These are phyloP conservation scores for Cloeon dipterum DNA, from an alignment of 2,888 invertebrate genomes.

Conservation along the genomic window DNA sequence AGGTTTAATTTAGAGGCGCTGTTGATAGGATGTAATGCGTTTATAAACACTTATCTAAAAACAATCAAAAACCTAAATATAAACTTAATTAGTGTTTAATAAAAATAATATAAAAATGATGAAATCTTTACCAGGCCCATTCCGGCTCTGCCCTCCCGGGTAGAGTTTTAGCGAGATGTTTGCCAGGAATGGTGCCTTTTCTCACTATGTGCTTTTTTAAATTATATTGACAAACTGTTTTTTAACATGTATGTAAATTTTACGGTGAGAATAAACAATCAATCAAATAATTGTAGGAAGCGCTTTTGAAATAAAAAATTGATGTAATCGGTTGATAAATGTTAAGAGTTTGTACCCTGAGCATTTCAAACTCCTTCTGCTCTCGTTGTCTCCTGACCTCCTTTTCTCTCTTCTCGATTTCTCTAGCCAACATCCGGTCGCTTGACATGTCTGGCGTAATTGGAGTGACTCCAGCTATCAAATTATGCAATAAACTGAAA, in stretches of 20 bases:
- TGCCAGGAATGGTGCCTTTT: no score
- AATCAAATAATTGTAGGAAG: no score
- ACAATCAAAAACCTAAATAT: no score
- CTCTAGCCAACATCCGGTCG: conserved; percentile 26
- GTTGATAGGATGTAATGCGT: no score
- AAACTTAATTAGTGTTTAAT: no score
- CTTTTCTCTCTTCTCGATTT: conserved; percentile 29
- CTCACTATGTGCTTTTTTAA: no score
- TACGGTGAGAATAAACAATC: no score
- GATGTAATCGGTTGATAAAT: neutral
- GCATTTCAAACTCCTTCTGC: conserved; percentile 55
- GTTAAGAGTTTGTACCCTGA: conserved; percentile 26
- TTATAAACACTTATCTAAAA: no score
- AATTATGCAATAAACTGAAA: no score
- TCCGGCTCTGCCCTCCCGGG: no score
- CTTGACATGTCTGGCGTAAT: conserved; percentile 20
- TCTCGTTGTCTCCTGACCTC: conserved; percentile 50
- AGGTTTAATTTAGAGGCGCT: no score
- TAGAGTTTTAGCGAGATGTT: no score
- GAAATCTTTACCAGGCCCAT: neutral
- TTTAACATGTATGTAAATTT: neutral
- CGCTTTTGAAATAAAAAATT: neutral
- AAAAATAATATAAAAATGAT: neutral
- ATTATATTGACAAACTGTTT: neutral
- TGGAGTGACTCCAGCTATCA: conserved; percentile 15